Evolutionary conservation across 2,888 invertebrate species (phyloP).

Genomic region (Hydriomena furcata): DNA sequence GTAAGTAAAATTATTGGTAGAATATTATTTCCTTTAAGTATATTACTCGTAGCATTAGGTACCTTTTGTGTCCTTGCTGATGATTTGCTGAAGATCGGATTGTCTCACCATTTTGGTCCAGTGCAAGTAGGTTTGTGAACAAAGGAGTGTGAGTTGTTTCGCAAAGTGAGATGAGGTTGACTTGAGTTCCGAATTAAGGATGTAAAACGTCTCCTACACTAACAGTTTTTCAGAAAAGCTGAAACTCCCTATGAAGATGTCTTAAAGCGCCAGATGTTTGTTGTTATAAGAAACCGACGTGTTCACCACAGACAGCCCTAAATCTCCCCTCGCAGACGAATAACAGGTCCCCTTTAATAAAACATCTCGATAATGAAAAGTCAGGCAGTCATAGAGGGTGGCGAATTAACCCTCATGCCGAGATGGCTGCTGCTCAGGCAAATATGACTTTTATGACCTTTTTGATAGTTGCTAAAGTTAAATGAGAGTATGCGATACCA

Average conservation of each 20-base stretch:
- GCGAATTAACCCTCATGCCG: slow-evolving; percentile 70
- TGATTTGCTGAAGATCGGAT: too few relatives aligned
- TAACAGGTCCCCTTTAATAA: slow-evolving; percentile 79
- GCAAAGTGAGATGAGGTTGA: too few relatives aligned
- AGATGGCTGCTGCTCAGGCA: slow-evolving; percentile 37
- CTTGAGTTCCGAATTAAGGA: too few relatives aligned
- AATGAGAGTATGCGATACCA: slow-evolving; percentile 46
- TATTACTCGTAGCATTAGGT: too few relatives aligned
- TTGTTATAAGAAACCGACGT: slow-evolving; percentile 13
- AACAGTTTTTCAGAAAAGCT: too few relatives aligned
- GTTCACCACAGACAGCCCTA: slow-evolving; percentile 63
- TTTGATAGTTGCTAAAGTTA: slow-evolving; percentile 60
- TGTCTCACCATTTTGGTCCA: too few relatives aligned
- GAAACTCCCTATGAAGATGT: neutral
- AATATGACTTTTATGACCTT: slow-evolving; percentile 63
- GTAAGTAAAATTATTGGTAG: neutral
- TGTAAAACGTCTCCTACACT: too few relatives aligned
- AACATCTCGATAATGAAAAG: slow-evolving; percentile 84
- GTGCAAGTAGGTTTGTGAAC: too few relatives aligned
- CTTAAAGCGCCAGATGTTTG: neutral
- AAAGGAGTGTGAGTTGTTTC: too few relatives aligned
- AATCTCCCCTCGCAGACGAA: slow-evolving; percentile 55
- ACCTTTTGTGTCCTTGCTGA: too few relatives aligned
- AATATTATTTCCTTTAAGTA: too few relatives aligned
- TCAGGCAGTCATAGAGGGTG: slow-evolving; percentile 81